Evolutionary conservation across 1,140 invertebrate genomes (phyloP), one percentile per base, ranked within the genome.

Genomic region (Hylaeus anthracinus): DNA sequence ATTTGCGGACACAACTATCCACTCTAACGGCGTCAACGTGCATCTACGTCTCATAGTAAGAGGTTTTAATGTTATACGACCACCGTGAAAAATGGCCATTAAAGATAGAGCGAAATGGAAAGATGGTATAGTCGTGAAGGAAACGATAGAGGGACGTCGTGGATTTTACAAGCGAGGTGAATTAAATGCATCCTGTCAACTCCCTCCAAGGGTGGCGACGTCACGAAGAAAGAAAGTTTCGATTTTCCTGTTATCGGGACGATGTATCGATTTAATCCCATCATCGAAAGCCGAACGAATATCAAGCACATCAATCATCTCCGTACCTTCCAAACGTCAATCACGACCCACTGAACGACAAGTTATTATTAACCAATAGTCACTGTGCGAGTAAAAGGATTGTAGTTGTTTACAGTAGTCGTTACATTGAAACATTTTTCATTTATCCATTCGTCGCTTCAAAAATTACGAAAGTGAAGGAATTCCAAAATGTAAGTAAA

Each of bases 171-270:
- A 83, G 84, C 77, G 72, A 26, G 56, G 66, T 26, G 79, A 87
- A 87, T 87, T 86, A 87, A 87, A 87, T 80, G 77, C 84, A 86
- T 10, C 81, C 55, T 45, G 43, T 69, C 71, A 60, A 72, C 76
- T 86, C 77, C 80, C 65, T 61, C 37, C 67, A 15, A 26, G 37
- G 0, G 15, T 37, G 15, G 12, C 14, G 56, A 77, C 41, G 48
- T 51, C 37, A 55, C 45, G 56, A 6, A n/a, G 67, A 61, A 55
- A n/a, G 45, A 76, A 39, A 37, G 61, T 60, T 77, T 80, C 77
- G 72, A 84, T 58, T 81, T 69, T 72, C 61, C 73, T 53, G 74
- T 81, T 72, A 69, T 69, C 61, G 26, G 41, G 53, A 61, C 80
- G 61, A 82, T 63, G 66, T 79, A 83, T 79, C 84, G 67, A 86